phyloP scores from a whole-genome alignment of 2,888 invertebrate species.

The Helicoverpa assulta region DNA sequence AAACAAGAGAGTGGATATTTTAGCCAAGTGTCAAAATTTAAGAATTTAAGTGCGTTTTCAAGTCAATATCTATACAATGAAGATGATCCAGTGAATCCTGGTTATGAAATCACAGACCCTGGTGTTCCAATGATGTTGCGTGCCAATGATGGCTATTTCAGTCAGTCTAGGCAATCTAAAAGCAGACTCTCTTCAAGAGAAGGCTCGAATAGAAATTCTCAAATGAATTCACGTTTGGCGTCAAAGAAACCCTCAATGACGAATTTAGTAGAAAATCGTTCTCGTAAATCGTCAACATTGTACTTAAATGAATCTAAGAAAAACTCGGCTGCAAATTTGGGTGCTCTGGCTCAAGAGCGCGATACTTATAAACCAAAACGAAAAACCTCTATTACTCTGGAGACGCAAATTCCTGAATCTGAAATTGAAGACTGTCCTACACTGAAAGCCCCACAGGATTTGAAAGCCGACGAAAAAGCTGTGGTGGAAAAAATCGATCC shows the following conservation, averaged over 20 bases:
- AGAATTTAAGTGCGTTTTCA: constrained; percentile 87
- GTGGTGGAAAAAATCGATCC: constrained; percentile 84
- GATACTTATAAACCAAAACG: constrained; percentile 82
- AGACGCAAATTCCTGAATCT: constrained; percentile 85
- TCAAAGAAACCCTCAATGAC: constrained; percentile 87
- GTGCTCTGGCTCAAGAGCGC: constrained; percentile 77
- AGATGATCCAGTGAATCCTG: constrained; percentile 91
- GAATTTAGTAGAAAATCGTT: constrained; percentile 84
- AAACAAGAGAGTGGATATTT: constrained; percentile 83
- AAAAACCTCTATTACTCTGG: constrained; percentile 80
- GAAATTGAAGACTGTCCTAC: constrained; percentile 89
- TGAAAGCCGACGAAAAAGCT: constrained; percentile 88
- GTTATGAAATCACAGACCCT: constrained; percentile 92
- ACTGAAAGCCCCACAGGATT: constrained; percentile 87
- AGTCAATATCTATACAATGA: constrained; percentile 92
- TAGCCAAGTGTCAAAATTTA: constrained; percentile 81
- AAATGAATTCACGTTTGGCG: constrained; percentile 84
- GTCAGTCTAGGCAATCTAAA: constrained; percentile 85
- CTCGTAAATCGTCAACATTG: constrained; percentile 84
- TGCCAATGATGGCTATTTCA: constrained; percentile 91
- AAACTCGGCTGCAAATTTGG: constrained; percentile 83
- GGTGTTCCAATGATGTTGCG: constrained; percentile 92
- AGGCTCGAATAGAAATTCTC: constrained; percentile 84
- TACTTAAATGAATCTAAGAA: constrained; percentile 88
- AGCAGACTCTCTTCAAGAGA: constrained; percentile 83